Conservation (phyloP, 2,888 invertebrate species). For the Platypus cylindrus region DNA sequence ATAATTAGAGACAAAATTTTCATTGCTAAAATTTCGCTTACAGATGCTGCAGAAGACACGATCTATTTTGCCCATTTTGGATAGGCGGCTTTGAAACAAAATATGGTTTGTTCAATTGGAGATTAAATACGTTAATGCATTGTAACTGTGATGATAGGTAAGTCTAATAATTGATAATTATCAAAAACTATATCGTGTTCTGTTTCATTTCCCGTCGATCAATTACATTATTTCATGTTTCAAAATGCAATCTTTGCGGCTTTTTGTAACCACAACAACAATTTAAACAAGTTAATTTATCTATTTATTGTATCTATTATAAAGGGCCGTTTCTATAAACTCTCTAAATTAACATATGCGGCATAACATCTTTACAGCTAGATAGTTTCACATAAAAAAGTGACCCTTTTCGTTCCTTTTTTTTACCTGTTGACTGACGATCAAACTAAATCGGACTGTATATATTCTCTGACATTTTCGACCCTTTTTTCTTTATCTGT, state of each 20-base stretch:
- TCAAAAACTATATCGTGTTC: no score
- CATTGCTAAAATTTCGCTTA: no score
- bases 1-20: no score
- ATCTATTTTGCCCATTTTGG: conserved; percentile 70
- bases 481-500: conserved; percentile 10
- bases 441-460: not conserved
- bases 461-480: conserved; percentile 10
- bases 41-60: conserved; percentile 80
- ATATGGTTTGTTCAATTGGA: conserved; percentile 79
- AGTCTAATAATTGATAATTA: conserved; percentile 26
- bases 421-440: conserved; percentile 4
- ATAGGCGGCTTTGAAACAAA: conserved; percentile 74
- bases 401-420: conserved; percentile 2
- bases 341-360: no score
- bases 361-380: no score
- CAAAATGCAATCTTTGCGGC: no score
- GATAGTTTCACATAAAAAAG: conserved; percentile 4
- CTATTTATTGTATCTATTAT: no score
- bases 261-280: no score
- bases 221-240: no score
- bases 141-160: conserved; percentile 87
- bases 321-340: no score
- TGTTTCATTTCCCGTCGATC: no score
- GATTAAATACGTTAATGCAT: conserved; percentile 81
- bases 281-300: no score